Evolutionary conservation across 2,113 vertebrate species (phyloP).

Genomic region (Gambusia holbrooki): DNA sequence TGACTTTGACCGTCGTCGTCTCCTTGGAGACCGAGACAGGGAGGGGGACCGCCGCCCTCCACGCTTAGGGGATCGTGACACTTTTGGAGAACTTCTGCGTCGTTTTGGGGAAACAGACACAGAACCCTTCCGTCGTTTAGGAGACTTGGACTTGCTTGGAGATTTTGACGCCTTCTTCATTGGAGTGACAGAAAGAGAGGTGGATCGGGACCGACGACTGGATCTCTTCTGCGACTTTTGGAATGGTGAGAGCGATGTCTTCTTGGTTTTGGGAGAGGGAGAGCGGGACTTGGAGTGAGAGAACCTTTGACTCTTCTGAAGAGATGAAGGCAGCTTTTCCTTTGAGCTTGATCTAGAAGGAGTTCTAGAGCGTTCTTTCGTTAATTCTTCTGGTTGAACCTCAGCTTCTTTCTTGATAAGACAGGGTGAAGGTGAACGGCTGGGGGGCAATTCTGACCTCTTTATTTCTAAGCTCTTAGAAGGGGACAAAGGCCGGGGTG

Average conservation of each 20-base stretch:
- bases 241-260: constrained; percentile 57
- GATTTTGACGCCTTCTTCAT: constrained; percentile 74
- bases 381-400: constrained; percentile 13
- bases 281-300: constrained; percentile 62
- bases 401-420: constrained; percentile 32
- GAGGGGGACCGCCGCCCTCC: constrained; percentile 61
- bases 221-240: constrained; percentile 51
- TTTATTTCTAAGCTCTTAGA: constrained; percentile 49
- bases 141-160: constrained; percentile 74
- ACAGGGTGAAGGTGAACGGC: constrained; percentile 64
- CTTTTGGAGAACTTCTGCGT: constrained; percentile 47
- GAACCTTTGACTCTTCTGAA: constrained; percentile 48
- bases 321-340: constrained; percentile 50
- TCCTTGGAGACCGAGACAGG: constrained; percentile 67
- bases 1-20: constrained; percentile 67
- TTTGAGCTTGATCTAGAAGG: constrained; percentile 58
- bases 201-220: constrained; percentile 50
- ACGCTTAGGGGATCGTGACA: constrained; percentile 66
- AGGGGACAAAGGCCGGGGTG: constrained; percentile 64
- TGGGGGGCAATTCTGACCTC: constrained; percentile 59
- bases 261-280: constrained; percentile 55
- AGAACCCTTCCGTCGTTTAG: constrained; percentile 53
- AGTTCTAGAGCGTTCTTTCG: constrained; percentile 50
- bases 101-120: constrained; percentile 66
- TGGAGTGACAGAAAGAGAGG: constrained; percentile 65